Evolutionary conservation across 1,140 invertebrate genomes (phyloP).

Genomic region (Apis laboriosa): DNA sequence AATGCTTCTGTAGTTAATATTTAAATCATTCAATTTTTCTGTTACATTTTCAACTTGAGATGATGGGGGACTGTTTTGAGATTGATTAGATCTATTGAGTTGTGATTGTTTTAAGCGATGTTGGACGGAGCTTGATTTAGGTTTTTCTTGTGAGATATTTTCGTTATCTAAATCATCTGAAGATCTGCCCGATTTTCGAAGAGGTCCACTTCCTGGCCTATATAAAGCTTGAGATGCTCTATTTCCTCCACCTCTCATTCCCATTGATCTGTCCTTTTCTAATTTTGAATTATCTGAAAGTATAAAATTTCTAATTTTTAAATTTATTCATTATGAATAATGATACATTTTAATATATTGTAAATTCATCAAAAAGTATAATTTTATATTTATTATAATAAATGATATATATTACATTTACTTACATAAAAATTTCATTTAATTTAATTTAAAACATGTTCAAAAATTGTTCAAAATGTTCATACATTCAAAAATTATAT

Average conservation of each 20-base stretch:
- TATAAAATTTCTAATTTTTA: not conserved
- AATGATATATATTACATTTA: slow-evolving; percentile 14
- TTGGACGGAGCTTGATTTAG: slow-evolving; percentile 72
- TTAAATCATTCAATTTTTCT: slow-evolving; percentile 71
- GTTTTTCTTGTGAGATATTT: slow-evolving; percentile 72
- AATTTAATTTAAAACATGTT: not conserved
- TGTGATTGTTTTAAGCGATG: slow-evolving; percentile 71
- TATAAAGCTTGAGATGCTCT: slow-evolving; percentile 82
- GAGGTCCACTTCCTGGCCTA: slow-evolving; percentile 84
- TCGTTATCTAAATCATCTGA: slow-evolving; percentile 79
- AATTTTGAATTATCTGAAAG: slow-evolving; percentile 60
- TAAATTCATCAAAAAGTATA: not conserved
- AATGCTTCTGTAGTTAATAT: slow-evolving; percentile 71
- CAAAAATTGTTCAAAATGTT: not conserved
- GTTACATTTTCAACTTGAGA: slow-evolving; percentile 68
- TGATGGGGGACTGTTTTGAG: slow-evolving; percentile 55
- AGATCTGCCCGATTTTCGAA: slow-evolving; percentile 81
- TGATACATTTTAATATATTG: not conserved
- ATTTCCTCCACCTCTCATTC: slow-evolving; percentile 72
- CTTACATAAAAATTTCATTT: slow-evolving; percentile 6
- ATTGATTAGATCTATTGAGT: slow-evolving; percentile 58
- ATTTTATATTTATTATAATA: not conserved
- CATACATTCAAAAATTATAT: not conserved
- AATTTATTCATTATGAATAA: not conserved
- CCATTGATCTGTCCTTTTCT: slow-evolving; percentile 68